A percentile compares a stretch with the other conserved stretches of the same genome.
phyloP scores from a whole-genome alignment of 2,888 invertebrate genomes.

The Nebria salina region DNA sequence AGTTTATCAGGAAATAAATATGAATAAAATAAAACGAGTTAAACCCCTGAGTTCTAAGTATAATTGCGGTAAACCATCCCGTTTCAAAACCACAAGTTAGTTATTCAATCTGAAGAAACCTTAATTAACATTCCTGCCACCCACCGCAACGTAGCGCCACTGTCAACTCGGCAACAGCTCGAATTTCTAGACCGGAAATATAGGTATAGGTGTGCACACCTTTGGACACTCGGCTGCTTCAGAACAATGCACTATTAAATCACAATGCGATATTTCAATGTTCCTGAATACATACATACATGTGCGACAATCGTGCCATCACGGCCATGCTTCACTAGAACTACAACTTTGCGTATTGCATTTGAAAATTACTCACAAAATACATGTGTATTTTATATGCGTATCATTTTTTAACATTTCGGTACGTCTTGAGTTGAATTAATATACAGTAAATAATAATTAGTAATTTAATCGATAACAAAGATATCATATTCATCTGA shows the following conservation, averaged over 20 bases:
- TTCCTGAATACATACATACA: constrained; percentile 50
- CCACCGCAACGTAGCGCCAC: not conserved
- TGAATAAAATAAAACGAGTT: too few species aligned
- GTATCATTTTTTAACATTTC: too few species aligned
- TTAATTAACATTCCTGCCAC: too few species aligned
- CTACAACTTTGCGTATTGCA: constrained; percentile 3
- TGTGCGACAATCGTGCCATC: constrained; percentile 43
- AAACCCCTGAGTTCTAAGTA: too few species aligned
- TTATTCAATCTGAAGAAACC: too few species aligned
- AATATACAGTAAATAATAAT: too few species aligned
- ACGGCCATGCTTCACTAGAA: constrained; percentile 34
- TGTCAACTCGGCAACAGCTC: not conserved
- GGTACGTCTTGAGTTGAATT: too few species aligned
- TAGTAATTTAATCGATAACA: too few species aligned
- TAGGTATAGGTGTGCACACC: constrained; percentile 58
- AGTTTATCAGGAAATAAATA: too few species aligned
- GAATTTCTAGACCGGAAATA: constrained; percentile 56
- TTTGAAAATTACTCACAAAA: not conserved
- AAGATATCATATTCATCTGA: too few species aligned
- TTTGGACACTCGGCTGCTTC: constrained; percentile 59
- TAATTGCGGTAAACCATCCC: not conserved
- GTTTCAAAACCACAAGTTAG: not conserved
- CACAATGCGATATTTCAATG: constrained; percentile 51
- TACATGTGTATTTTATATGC: not conserved
- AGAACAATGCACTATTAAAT: constrained; percentile 61